A percentile compares a stretch with the other conserved stretches of the same genome.
Evolutionary conservation across 2,113 vertebrate species (phyloP).

Genomic region (Sterrhoptilus dennistouni): DNA sequence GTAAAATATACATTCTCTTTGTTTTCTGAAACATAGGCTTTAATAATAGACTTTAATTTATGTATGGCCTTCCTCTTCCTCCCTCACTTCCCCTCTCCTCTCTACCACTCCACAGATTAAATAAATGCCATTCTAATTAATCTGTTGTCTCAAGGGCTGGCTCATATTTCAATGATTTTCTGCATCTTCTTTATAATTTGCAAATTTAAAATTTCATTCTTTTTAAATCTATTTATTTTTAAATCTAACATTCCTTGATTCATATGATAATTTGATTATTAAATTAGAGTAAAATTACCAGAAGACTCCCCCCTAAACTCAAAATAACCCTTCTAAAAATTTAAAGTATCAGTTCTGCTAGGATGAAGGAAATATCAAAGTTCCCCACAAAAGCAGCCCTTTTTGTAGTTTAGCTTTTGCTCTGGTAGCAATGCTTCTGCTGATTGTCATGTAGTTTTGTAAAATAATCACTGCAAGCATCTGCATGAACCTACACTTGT

Average conservation of each 20-base stretch:
- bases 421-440: neutral
- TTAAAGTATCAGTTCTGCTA: neutral
- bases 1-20: neutral
- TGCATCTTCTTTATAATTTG: neutral
- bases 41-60: neutral
- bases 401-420: neutral
- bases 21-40: neutral
- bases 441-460: neutral
- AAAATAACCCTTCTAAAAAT: neutral
- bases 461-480: neutral
- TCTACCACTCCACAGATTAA: neutral
- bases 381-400: accelerated
- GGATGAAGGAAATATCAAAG: neutral
- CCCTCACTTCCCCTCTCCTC: no score
- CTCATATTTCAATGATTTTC: neutral
- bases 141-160: neutral
- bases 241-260: neutral
- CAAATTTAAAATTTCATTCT: neutral
- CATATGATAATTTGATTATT: neutral
- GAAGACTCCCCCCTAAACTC: neutral
- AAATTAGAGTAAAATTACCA: neutral
- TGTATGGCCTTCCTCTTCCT: neutral
- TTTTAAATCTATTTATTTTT: neutral
- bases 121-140: neutral
- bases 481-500: neutral